phyloP scores from a whole-genome alignment of 2,888 invertebrate species.

The Trachelus troglodyta region DNA sequence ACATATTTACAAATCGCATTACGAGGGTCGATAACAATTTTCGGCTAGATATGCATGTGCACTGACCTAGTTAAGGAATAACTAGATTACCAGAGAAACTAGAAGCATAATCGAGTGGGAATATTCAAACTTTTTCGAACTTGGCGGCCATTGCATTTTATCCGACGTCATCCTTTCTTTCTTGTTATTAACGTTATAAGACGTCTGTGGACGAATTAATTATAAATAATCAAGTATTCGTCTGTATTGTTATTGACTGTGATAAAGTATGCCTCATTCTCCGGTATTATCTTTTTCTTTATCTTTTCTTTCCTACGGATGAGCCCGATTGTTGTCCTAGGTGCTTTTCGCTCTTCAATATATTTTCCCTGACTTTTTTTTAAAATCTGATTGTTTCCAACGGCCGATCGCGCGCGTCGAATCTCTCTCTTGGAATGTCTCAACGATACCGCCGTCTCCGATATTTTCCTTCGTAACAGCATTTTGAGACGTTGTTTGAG shows the following conservation, averaged over 20 bases:
- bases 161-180: background rate
- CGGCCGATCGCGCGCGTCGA: too few species aligned
- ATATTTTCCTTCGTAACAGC: too few species aligned
- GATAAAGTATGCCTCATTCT: background rate
- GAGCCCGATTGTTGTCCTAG: background rate
- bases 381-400: background rate
- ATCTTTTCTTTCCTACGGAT: background rate
- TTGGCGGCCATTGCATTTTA: background rate
- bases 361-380: background rate
- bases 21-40: slow-evolving; percentile 3
- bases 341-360: background rate
- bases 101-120: background rate
- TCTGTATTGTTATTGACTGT: background rate
- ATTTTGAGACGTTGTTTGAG: too few species aligned
- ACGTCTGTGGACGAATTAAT: slow-evolving; percentile 1
- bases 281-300: background rate
- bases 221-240: slow-evolving; percentile 13
- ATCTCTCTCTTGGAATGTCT: too few species aligned
- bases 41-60: background rate
- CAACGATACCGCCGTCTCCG: too few species aligned
- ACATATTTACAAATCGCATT: slow-evolving; percentile 31
- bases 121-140: background rate
- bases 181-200: background rate
- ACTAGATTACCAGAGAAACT: background rate
- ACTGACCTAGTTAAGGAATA: background rate